These are phyloP conservation scores for Macroramphosus scolopax DNA, from an alignment of 2,797 vertebrate species.

Conservation along the genomic window DNA sequence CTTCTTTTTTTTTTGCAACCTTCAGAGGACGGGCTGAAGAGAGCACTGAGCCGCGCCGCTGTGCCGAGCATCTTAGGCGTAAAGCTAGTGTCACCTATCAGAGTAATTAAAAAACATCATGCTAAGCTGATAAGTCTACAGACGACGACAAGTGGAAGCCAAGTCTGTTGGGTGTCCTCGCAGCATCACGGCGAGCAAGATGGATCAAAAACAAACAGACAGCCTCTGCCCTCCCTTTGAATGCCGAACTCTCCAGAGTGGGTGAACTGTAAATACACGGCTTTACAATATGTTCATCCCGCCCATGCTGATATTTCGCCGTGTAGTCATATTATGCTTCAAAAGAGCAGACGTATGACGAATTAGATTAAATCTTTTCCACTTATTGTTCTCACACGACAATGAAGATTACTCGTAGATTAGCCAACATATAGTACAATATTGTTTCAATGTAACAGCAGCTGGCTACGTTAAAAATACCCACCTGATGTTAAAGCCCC, in stretches of 20 bases:
- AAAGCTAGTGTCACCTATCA: conserved; percentile 32
- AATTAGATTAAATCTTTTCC: conserved; percentile 25
- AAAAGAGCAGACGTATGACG: conserved; percentile 24
- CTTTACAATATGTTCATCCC: conserved; percentile 48
- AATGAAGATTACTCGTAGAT: conserved; percentile 15
- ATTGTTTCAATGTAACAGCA: conserved; percentile 3
- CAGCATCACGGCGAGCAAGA: conserved; percentile 39
- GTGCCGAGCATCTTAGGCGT: conserved; percentile 15
- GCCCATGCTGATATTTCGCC: conserved; percentile 37
- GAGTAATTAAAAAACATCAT: conserved; percentile 57
- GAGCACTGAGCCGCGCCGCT: conserved; percentile 9
- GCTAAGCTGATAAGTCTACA: conserved; percentile 54
- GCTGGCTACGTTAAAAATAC: conserved; percentile 1
- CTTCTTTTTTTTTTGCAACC: no score
- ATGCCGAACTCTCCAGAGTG: conserved; percentile 44
- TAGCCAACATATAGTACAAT: conserved; percentile 9
- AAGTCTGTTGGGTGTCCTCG: conserved; percentile 43
- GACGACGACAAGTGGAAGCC: conserved; percentile 45
- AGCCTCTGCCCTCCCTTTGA: conserved; percentile 27
- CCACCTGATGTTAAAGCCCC: background rate
- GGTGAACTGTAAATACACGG: conserved; percentile 20
- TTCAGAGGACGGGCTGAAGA: no score
- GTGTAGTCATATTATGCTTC: conserved; percentile 31
- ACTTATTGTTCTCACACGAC: conserved; percentile 2
- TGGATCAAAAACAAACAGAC: conserved; percentile 48